A percentile compares a stretch with the other conserved stretches of the same genome.
Conservation (phyloP, 2,888 invertebrate genomes). For the Laothoe populi region DNA sequence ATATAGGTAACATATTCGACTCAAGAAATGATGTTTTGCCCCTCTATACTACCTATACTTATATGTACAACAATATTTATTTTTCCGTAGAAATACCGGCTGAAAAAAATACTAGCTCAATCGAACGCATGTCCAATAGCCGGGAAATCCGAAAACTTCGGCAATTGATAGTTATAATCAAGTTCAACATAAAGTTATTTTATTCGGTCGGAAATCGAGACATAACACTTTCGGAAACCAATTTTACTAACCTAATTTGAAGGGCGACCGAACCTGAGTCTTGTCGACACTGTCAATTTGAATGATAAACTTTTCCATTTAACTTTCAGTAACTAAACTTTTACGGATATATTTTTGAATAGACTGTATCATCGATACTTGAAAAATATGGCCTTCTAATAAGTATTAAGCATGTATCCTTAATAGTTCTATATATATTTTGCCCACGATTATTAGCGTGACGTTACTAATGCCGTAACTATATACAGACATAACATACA, state of each 20-base stretch:
- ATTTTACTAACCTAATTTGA: constrained; percentile 66
- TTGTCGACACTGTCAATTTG: constrained; percentile 75
- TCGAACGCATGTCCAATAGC: not conserved
- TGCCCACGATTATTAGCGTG: too few relatives aligned
- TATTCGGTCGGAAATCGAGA: constrained; percentile 52
- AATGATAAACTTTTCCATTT: constrained; percentile 79
- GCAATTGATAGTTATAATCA: constrained; percentile 33
- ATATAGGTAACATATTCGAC: too few relatives aligned
- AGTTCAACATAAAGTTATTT: constrained; percentile 47
- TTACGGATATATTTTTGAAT: constrained; percentile 66
- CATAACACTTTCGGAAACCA: constrained; percentile 58
- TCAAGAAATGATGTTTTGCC: too few relatives aligned
- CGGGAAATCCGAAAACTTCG: constrained; percentile 21
- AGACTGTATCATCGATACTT: constrained; percentile 51
- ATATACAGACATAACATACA: not conserved
- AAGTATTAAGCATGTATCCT: not conserved
- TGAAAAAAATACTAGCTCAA: not conserved
- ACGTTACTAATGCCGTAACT: not conserved
- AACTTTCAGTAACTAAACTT: constrained; percentile 71
- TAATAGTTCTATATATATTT: not conserved
- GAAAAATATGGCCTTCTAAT: not conserved
- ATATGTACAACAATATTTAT: not conserved
- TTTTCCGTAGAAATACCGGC: not conserved
- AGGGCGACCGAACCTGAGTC: constrained; percentile 50
- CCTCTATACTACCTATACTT: too few relatives aligned